Base-by-base conservation (phyloP, 2,113 vertebrate species). In the Eptesicus fuscus region DNA sequence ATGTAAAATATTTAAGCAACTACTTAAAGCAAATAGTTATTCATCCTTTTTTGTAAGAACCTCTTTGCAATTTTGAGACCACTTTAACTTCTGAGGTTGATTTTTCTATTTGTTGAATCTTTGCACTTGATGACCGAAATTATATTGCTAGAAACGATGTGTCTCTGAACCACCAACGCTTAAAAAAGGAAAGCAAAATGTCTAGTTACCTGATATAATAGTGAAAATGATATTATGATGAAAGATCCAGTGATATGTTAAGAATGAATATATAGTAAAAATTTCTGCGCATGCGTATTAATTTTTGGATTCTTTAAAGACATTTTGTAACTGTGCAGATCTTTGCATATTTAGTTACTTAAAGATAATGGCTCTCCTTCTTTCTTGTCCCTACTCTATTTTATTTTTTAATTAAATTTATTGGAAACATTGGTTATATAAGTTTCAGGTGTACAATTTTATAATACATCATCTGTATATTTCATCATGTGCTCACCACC, bases 91-190 rank as follows among this genome's bases (percentile, higher is more conserved):
- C 6, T 79, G 32, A 35, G 18, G 80, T 25, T 71, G 25, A 70
- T 90, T 70, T 94, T 90, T 90, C 6, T 69, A 61, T 88, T 59
- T 89, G 25, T 93, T 63, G 17, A 65, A 79, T 44, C 71, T 78
- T 89, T 89, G 23, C 4, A 53, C 1, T 25, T 89, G 35, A 84
- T 89, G 47, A 79, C 70, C 9, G 44, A 30, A 63, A 51, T 71
- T 84, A 65, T 23, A 65, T 32, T 56, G 23, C 44, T 53, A 89
- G 32, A 80, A 89, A 89, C 25, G 13, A 56, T 37, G 14, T 79
- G 79, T 90, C 53, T 65, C 32, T 70, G 51, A 95, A n/a, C 37
- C 63, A 79, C 18, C 5, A 79, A 32, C 73, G 40, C 32, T 85
- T 56, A 85, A 78, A 84, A 35, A 89, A 77, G 56, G 67, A 12